phyloP scores from a whole-genome alignment of 2,113 vertebrate species.

The Ptilorrhoa leucosticta region DNA sequence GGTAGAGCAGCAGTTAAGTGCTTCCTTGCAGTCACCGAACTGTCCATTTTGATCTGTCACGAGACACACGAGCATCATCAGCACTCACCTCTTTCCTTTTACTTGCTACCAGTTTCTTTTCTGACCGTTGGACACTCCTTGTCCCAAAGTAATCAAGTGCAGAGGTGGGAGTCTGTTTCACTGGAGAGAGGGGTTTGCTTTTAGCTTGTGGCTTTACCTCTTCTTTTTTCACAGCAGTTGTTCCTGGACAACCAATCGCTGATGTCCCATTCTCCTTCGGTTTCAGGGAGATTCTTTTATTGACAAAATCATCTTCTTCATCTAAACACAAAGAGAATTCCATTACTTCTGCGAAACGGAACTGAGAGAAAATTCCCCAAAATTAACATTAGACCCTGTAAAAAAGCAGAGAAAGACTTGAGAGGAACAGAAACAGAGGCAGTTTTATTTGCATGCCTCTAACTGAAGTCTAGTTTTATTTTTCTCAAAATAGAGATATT shows the following conservation, averaged over 20 bases:
- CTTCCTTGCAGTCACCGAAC: background rate
- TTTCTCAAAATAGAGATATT: background rate
- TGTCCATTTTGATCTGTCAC: background rate
- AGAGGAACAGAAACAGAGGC: background rate
- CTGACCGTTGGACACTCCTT: conserved; percentile 80
- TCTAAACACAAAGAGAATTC: conserved; percentile 71
- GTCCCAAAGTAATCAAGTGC: conserved; percentile 88
- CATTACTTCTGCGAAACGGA: background rate
- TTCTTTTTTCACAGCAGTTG: conserved; percentile 37
- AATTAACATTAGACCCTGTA: background rate
- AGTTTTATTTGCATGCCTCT: background rate
- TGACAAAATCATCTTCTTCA: conserved; percentile 87
- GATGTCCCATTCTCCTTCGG: conserved; percentile 75
- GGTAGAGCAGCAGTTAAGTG: background rate
- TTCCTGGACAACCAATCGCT: background rate
- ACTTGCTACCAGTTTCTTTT: conserved; percentile 91
- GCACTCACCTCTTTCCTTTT: conserved; percentile 87
- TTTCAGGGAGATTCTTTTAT: conserved; percentile 74
- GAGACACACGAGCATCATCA: rapidly evolving
- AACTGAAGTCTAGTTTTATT: conserved; percentile 7
- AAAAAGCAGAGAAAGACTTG: background rate
- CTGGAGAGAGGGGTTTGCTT: conserved; percentile 71
- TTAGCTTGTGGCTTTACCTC: conserved; percentile 62
- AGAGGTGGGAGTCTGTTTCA: conserved; percentile 83
- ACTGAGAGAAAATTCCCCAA: background rate